Conservation (phyloP, 2,113 vertebrate genomes). For the Narcine bancroftii region DNA sequence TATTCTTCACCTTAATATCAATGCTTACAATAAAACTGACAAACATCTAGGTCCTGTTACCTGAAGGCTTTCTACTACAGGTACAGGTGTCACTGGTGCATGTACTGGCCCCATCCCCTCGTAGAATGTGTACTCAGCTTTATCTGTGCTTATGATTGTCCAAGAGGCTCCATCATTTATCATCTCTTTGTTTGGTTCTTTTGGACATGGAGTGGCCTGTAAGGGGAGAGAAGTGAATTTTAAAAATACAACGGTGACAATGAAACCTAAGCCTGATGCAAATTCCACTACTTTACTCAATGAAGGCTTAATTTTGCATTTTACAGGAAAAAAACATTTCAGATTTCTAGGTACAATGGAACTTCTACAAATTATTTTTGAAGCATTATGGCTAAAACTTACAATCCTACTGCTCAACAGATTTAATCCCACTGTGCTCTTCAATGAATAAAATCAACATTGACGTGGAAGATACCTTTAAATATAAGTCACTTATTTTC, state of each 20-base stretch:
- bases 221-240: background rate
- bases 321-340: background rate
- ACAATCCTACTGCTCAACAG: background rate
- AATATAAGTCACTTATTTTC: background rate
- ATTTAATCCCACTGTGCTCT: background rate
- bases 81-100: conserved; percentile 93
- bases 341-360: conserved; percentile 28
- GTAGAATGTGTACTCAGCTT: conserved; percentile 98
- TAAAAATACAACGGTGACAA: conserved; percentile 16
- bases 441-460: background rate
- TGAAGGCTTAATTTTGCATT: background rate
- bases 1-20: background rate
- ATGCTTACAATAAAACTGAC: background rate
- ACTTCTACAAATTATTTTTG: background rate
- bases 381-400: background rate
- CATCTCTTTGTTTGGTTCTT: conserved; percentile 99
- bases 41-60: conserved; percentile 52
- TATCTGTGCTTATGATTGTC: conserved; percentile 99
- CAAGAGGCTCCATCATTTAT: conserved; percentile 99
- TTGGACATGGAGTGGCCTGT: conserved; percentile 98
- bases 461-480: background rate
- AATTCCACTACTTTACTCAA: background rate
- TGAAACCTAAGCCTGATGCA: background rate
- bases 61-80: conserved; percentile 98
- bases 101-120: conserved; percentile 98